Evolutionary conservation across 1,140 invertebrate genomes (phyloP), one percentile per base, ranked within the genome.

Genomic region (Ditylenchus dipsaci): DNA sequence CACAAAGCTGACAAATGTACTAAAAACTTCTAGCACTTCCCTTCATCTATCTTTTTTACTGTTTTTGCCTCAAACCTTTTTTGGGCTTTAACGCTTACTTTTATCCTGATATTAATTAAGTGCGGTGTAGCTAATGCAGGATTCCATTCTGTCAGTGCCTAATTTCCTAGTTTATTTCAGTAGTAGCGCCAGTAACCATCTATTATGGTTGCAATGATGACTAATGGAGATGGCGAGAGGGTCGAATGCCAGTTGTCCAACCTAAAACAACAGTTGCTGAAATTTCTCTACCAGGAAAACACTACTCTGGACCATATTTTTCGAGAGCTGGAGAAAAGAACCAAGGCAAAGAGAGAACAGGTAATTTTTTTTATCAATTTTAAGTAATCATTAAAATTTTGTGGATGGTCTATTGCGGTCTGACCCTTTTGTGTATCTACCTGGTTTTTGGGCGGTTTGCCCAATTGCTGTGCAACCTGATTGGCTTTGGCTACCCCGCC

Each of bases 401-500:
- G 3, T 15, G 15, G 49, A 53, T 53, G 3, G 49, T 19, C 8
- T 53, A 17, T 53, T 19, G n/a, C 15, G 49, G 49, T 7, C 8
- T 62, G 69, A 21, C 27, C 68, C 19, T 33, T 75, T 59, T 72
- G 71, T 15, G 9, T 15, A 0, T 72, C 74, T 74, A 74, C 42
- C 63, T 78, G 17, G 42, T 78, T 17, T 47, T 74, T 61, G 72
- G 72, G 7, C 11, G 15, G 3, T 62, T 77, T 27, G 76, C 75
- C 29, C 60, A 78, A 29, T 43, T 74, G 1, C 23, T 74, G 3
- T 77, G 74, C 56, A 74, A 74, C 63, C 26, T 75, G 23, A 57
- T 74, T 33, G 72, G 72, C 42, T 74, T 74, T 30, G 60, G 29
- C 13, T 74, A 74, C 38, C 72, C 72, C 13, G 75, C 72, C 43